Base-by-base conservation (phyloP, 92 coral and sea anemone genomes). In the Palythoa caribaeorum region DNA sequence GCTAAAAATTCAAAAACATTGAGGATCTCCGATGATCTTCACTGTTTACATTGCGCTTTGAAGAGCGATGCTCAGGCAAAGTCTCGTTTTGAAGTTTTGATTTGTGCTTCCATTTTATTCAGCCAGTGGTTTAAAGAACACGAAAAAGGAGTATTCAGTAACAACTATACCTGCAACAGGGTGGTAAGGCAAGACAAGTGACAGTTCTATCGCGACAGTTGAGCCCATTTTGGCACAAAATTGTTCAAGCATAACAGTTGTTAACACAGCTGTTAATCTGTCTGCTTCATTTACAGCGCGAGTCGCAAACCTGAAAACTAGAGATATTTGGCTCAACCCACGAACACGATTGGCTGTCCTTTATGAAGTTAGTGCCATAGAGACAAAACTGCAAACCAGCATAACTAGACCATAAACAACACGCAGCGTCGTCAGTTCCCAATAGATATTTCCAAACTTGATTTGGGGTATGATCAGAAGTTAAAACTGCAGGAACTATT, bases 311-410 rank as follows among this genome's bases (percentile, higher is more conserved):
- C 44, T 90, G 51, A 90, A 47, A 35, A 88, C 84, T n/a, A 84
- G 84, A 15, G 92, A 94, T 69, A 77, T 92, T 8, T 94, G 96
- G 94, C 83, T 94, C 51, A 92, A 80, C 69, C 94, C 94, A 37
- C 87, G 86, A 71, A 90, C 92, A 50, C 88, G 17, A 91, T 94
- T 38, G 94, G 94, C 38, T 28, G 89, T 92, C 55, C 88, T 92
- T 38, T 93, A 90, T 9, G 83, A 39, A 6, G 90, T 86, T 15
- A 80, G 85, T 62, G 73, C 87, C 62, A 51, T 68, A 54, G 71
- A 10, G 15, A 50, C 71, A 6, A 51, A 6, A 6, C 6, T 1
- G 0, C 11, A 51, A 6, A 6, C 11, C 55, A 51, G 55, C 55
- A 51, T 6, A 51, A 51, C 55, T 0, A 6, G 55, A 51, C 11